These are phyloP conservation scores for Drosophila chauvacae DNA, from an alignment of 1,140 invertebrate genomes.

Conservation along the genomic window DNA sequence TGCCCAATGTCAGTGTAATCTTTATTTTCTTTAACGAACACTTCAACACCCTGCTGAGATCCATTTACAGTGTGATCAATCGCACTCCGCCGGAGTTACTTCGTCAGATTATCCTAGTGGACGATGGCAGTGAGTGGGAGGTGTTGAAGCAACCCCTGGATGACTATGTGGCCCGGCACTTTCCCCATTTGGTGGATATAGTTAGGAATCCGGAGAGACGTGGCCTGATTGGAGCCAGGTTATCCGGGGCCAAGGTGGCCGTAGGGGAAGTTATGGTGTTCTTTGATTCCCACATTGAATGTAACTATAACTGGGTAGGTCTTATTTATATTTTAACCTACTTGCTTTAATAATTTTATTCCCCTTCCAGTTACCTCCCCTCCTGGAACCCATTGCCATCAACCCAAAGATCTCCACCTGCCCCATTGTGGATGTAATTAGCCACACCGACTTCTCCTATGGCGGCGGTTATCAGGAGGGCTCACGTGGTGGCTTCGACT, in stretches of 20 bases:
- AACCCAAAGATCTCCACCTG: constrained; percentile 91
- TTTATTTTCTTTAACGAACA: constrained; percentile 98
- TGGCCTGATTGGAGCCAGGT: constrained; percentile 94
- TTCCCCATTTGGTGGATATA: constrained; percentile 90
- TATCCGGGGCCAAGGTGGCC: constrained; percentile 93
- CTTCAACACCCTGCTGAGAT: constrained; percentile 93
- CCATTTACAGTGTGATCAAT: constrained; percentile 92
- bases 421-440: constrained; percentile 94
- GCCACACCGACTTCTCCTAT: constrained; percentile 91
- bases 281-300: constrained; percentile 97
- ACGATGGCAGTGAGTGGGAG: constrained; percentile 94
- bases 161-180: constrained; percentile 88
- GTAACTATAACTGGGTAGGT: constrained; percentile 90
- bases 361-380: constrained; percentile 87
- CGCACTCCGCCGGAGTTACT: constrained; percentile 92
- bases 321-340: background rate
- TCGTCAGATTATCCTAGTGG: constrained; percentile 96
- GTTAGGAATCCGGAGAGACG: constrained; percentile 90
- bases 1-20: constrained; percentile 93
- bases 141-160: constrained; percentile 89
- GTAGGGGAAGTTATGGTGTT: constrained; percentile 95
- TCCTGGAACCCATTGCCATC: constrained; percentile 90
- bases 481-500: constrained; percentile 92
- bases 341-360: background rate
- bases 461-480: constrained; percentile 91